Base-by-base conservation (phyloP, 1,140 invertebrate genomes). In the Phymorhynchus buccinoides region DNA sequence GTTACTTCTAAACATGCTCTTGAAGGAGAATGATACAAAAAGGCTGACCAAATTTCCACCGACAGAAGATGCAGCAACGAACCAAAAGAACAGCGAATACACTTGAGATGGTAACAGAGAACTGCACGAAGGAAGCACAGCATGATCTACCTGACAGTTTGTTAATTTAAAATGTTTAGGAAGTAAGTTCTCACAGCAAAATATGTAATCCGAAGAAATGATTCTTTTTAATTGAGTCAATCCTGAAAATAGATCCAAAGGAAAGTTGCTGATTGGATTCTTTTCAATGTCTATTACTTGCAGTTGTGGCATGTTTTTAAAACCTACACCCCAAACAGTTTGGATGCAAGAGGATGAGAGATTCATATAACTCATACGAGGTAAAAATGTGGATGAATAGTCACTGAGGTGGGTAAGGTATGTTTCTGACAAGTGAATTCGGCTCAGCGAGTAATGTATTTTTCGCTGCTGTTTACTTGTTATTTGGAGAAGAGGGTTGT, bases 101-200 rank as follows among this genome's bases (percentile, higher is more conserved):
- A 84, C 18, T 37, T 81, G 37, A 30, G 82, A 79, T n/a, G 68
- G 48, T 44, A 89, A 79, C n/a, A 89, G 66, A 41, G 87, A 68
- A 1, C 71, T 71, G 73, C 89, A 89, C 9, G 89, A 89, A 9
- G 88, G 86, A 68, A 89, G 73, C 42, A 85, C 83, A 56, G 84
- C 88, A 22, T 48, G 18, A 32, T 83, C 83, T 0, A 85, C 85
- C 18, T 71, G 44, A 68, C 89, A 89, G 7, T 87, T 87, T 42
- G 87, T 79, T 1, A n/a, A 27, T 27, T 68, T 42, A 14, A 79
- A 71, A 18, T 35, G 42, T 22, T 71, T 44, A 1, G 84, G 82
- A 6, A 62, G 56, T 27, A 81, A 62, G 4, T 56, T 66, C 4
- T 56, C 32, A 80, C 89, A 89, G 79, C 89, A 89, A 18, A 89